phyloP scores from a whole-genome alignment of 2,888 invertebrate genomes.

The Cephus nigrinus region DNA sequence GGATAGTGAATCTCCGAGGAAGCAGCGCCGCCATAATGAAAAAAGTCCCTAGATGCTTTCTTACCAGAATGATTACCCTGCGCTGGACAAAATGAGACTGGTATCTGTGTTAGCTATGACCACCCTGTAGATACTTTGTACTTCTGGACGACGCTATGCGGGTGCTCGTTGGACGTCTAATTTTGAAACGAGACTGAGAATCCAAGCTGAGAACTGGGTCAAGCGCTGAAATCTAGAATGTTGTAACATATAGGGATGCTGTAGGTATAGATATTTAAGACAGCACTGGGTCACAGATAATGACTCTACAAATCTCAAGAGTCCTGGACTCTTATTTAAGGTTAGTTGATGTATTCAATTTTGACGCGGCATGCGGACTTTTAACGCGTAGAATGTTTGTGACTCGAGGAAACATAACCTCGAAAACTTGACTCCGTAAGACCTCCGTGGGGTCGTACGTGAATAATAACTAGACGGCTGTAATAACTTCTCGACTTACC shows the following conservation, averaged over 20 bases:
- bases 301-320: not conserved
- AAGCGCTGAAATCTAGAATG: conserved; percentile 45
- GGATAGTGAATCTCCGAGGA: not conserved
- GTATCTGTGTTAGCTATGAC: not conserved
- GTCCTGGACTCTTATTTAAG: not conserved
- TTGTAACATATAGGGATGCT: conserved; percentile 29
- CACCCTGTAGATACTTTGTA: not conserved
- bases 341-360: not conserved
- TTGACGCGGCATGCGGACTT: not conserved
- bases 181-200: conserved; percentile 47
- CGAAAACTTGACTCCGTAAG: not conserved
- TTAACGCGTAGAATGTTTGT: not conserved
- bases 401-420: not conserved
- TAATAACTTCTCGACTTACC: not conserved
- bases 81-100: not conserved
- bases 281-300: not conserved
- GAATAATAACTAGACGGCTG: not conserved
- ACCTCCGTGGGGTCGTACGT: not conserved
- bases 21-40: not conserved
- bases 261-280: not conserved
- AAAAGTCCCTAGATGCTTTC: not conserved
- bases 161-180: conserved; percentile 47
- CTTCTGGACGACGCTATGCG: conserved; percentile 16
- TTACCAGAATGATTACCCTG: not conserved
- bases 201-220: conserved; percentile 47